Evolutionary conservation across 2,113 vertebrate genomes (phyloP), one percentile per base, ranked within the genome.

Genomic region (Hipposideros armiger): DNA sequence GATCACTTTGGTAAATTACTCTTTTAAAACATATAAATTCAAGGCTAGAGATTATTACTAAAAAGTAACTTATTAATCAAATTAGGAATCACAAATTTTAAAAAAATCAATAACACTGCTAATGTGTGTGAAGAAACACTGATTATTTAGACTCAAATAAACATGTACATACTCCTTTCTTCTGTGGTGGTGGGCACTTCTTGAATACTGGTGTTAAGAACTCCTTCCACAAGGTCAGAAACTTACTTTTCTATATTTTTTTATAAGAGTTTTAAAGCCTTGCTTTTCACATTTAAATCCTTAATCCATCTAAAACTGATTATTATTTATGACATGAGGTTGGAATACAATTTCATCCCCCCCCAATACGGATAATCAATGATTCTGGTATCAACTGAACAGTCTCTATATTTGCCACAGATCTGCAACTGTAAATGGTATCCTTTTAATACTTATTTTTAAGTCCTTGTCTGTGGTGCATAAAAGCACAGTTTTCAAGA

Each of bases 21-120:
- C 90, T 58, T 70, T 5, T 82, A 24, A 78, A 91, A 58, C 13
- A 4, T 11, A 28, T 85, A 60, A 95, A 97, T 87, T 93, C 3
- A 96, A 83, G 14, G 47, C 9, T 69, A 95, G 32, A 77, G 0
- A 6, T 36, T 10, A 42, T 45, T 60, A 96, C 54, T 26, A 83
- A 90, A 86, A 94, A 80, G 42, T 50, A 52, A 89, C 91, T 40
- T 76, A 74, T 70, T 58, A 78, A 70, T 69, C 11, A 87, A 90
- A 91, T 73, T 50, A 87, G 78, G 26, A 83, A 77, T 11, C 20
- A 95, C 47, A 89, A 84, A 66, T 22, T 42, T 77, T 90, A 90
- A 80, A 80, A 74, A 42, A 85, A 36, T 56, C 6, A 92, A 81
- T 3, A 94, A 54, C 11, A 92, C 14, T 86, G 22, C 67, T 80